Conservation (phyloP, 2,888 invertebrate species). For the Ramazzottius varieornatus region DNA sequence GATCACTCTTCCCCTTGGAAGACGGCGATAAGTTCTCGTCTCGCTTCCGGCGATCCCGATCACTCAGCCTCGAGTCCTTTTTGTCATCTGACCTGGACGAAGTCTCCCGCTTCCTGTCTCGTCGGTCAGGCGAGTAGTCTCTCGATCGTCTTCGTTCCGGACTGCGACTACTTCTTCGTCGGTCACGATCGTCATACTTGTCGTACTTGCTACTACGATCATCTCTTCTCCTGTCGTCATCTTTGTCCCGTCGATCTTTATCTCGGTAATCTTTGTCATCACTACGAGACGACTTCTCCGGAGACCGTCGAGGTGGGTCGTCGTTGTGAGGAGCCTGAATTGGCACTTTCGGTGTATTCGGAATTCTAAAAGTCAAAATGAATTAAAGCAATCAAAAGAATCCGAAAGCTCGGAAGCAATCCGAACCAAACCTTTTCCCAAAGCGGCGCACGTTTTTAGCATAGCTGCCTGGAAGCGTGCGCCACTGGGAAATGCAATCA, state of each 20-base stretch:
- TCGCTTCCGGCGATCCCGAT: too few relatives aligned
- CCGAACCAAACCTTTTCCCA: too few relatives aligned
- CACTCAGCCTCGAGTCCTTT: neutral
- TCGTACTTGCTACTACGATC: neutral
- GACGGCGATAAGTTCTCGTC: too few relatives aligned
- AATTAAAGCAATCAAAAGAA: too few relatives aligned
- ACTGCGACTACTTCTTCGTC: neutral
- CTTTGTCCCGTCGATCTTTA: neutral
- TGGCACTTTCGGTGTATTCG: neutral
- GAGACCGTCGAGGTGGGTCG: neutral
- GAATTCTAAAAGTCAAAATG: too few relatives aligned
- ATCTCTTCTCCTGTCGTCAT: neutral
- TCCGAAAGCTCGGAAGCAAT: too few relatives aligned
- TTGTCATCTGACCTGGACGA: too few relatives aligned
- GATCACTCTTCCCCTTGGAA: neutral
- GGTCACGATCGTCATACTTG: neutral
- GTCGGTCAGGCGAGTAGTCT: neutral
- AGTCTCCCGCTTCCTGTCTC: neutral
- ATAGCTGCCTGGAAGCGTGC: too few relatives aligned
- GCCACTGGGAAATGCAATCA: too few relatives aligned
- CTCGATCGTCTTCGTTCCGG: too few relatives aligned
- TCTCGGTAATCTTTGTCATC: neutral
- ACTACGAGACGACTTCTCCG: neutral
- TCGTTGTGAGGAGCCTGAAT: too few relatives aligned
- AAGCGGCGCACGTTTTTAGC: too few relatives aligned